A percentile compares a stretch with the other conserved stretches of the same genome.
Conservation (phyloP, 2,888 invertebrate genomes). For the Phorcus lineatus region DNA sequence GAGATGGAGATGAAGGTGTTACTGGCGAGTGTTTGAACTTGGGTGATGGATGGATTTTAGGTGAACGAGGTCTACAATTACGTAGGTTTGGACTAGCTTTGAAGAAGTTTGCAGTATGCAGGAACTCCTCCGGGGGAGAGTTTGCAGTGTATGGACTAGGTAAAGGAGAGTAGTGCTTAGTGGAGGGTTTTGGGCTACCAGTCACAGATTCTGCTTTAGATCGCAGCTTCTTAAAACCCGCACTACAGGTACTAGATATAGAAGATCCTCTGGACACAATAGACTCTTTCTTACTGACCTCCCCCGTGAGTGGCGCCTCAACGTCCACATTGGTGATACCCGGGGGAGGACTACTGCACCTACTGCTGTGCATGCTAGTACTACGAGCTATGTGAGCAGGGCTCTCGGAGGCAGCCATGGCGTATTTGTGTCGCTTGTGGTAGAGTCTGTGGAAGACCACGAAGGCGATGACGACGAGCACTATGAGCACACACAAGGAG, state of each 20-base stretch:
- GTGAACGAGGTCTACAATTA: slow-evolving; percentile 55
- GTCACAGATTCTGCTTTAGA: slow-evolving; percentile 55
- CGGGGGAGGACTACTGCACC: slow-evolving; percentile 34
- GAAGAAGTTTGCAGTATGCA: slow-evolving; percentile 57
- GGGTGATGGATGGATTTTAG: slow-evolving; percentile 61
- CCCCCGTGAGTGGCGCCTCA: slow-evolving; percentile 65
- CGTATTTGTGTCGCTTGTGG: slow-evolving; percentile 61
- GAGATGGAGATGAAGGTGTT: slow-evolving; percentile 38
- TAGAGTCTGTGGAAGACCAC: slow-evolving; percentile 64
- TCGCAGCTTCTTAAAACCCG: slow-evolving; percentile 48
- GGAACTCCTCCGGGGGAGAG: slow-evolving; percentile 49
- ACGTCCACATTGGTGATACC: slow-evolving; percentile 60
- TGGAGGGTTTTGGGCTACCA: slow-evolving; percentile 55
- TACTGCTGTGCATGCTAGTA: slow-evolving; percentile 35
- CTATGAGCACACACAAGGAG: slow-evolving; percentile 64
- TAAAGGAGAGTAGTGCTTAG: slow-evolving; percentile 53
- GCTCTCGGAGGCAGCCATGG: slow-evolving; percentile 61
- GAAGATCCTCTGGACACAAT: slow-evolving; percentile 53
- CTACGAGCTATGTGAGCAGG: slow-evolving; percentile 53
- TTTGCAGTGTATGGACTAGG: slow-evolving; percentile 60
- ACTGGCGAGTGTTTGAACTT: slow-evolving; percentile 46
- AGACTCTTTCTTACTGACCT: slow-evolving; percentile 28
- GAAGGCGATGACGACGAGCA: slow-evolving; percentile 60
- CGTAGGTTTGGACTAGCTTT: slow-evolving; percentile 53
- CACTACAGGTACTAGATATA: slow-evolving; percentile 55